Base-by-base conservation (phyloP, 2,797 vertebrate species). In the Enteromius unitaeniatus region DNA sequence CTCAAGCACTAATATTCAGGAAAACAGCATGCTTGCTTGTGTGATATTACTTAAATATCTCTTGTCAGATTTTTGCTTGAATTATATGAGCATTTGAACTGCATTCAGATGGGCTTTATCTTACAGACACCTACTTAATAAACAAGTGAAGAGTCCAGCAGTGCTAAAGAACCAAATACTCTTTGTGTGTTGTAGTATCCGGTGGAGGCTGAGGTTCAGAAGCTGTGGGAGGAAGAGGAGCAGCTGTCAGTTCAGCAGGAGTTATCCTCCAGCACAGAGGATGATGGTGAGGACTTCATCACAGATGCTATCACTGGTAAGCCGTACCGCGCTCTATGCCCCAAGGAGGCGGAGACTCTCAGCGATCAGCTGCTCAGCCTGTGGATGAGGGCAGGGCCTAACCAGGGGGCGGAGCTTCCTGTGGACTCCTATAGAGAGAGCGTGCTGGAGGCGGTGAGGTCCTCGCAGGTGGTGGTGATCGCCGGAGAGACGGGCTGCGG, bases 401-500 rank as follows among this genome's bases (percentile, higher is more conserved):
- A 89, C 0, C 85, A 86, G 87, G 91, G 92, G 49, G 91, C 93
- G 45, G 91, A 91, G 10, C 95, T 99, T n/a, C 98, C 98, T 0
- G 97, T 96, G 0, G 97, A 99, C 55, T 89, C 92, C 3, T 96
- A 99, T 87, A 92, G 95, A 47, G 92, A 97, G 88, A 92, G 92
- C 0, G 96, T 99, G 83, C 89, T 98, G 21, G 94, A 92, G 0
- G 94, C 95, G 0, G 95, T 98, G 10, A 93, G 93, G 83, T 93
- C 94, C 70, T 96, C 97, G 73, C 95, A 94, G 0, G 97, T 97
- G 23, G 95, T 98, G 1, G 96, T 99, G 84, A 96, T 99, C 6
- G 96, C 96, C 0, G 98, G 98, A 3, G 97, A 99, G 89, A 99
- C 98, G 0, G 98, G 98, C 45, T 99, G 98, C 0, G 98, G 98